phyloP scores from a whole-genome alignment of 2,113 vertebrate species.

The Tachycineta bicolor region DNA sequence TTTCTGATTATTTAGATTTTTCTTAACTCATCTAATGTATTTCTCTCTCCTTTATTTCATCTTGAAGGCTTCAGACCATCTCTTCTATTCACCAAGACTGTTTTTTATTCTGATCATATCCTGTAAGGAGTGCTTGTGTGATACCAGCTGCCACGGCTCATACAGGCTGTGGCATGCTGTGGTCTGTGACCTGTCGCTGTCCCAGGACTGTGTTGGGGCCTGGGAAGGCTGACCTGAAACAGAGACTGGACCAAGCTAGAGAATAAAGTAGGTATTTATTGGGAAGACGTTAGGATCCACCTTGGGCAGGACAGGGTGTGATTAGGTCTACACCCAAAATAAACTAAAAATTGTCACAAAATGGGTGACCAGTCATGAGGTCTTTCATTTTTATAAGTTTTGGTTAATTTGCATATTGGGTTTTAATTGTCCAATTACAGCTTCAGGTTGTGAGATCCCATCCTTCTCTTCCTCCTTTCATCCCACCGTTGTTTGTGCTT shows the following conservation, averaged over 20 bases:
- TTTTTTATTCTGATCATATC: not conserved
- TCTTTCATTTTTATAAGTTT: not conserved
- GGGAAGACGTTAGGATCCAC: not conserved
- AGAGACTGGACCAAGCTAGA: not conserved
- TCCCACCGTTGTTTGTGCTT: not conserved
- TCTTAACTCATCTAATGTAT: not conserved
- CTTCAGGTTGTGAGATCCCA: not conserved
- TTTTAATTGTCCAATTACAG: not conserved
- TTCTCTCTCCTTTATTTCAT: not conserved
- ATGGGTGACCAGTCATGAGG: accelerated
- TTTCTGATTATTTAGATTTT: not conserved
- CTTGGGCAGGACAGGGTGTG: not conserved
- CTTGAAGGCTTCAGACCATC: not conserved
- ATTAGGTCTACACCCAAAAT: not conserved
- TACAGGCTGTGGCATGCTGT: not conserved
- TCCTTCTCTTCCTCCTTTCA: not conserved
- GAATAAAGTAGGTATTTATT: not conserved
- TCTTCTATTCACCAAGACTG: not conserved
- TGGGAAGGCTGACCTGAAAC: not conserved
- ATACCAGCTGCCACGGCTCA: not conserved
- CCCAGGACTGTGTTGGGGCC: not conserved
- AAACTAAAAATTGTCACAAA: not conserved
- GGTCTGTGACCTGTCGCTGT: not conserved
- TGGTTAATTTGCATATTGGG: not conserved
- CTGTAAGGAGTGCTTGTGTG: not conserved